A percentile compares a stretch with the other conserved stretches of the same genome.
Evolutionary conservation across 1,140 invertebrate species (phyloP).

Genomic region (Dendroctonus valens): DNA sequence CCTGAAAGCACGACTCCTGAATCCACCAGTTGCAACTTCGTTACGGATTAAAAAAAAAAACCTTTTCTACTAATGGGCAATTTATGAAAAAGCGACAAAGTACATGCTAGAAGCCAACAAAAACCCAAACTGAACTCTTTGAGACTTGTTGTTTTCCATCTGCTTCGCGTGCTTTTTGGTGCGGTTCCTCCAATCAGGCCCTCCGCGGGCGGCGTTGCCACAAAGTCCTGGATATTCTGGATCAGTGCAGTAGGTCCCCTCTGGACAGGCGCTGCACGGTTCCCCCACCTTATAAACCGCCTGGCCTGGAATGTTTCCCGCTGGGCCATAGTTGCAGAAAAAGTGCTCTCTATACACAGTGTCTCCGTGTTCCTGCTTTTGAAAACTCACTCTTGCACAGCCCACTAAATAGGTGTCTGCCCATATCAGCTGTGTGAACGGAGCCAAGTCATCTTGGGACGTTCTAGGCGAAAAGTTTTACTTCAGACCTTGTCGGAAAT

Average conservation of each 20-base stretch:
- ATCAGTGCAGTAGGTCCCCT: conserved; percentile 39
- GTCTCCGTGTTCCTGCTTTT: conserved; percentile 29
- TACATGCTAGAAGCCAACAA: neutral
- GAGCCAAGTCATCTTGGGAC: conserved; percentile 9
- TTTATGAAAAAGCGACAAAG: too few species aligned
- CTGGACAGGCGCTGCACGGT: conserved; percentile 40
- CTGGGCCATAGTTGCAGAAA: conserved; percentile 53
- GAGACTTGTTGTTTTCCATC: neutral
- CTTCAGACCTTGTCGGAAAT: too few species aligned
- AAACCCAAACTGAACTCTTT: neutral
- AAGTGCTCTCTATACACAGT: conserved; percentile 42
- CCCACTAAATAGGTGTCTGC: conserved; percentile 49
- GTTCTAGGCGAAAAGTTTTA: neutral
- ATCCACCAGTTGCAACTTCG: too few species aligned
- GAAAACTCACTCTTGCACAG: conserved; percentile 42
- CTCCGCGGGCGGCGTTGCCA: conserved; percentile 29
- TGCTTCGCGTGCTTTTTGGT: neutral
- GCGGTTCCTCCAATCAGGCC: neutral
- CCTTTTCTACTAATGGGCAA: too few species aligned
- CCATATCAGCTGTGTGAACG: conserved; percentile 54
- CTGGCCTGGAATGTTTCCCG: conserved; percentile 49
- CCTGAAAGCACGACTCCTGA: too few species aligned
- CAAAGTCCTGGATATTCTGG: conserved; percentile 41
- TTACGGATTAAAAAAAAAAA: too few species aligned
- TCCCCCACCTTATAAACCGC: conserved; percentile 40